Evolutionary conservation across 2,797 vertebrate genomes (phyloP).

Genomic region (Pseudochirops cupreus): DNA sequence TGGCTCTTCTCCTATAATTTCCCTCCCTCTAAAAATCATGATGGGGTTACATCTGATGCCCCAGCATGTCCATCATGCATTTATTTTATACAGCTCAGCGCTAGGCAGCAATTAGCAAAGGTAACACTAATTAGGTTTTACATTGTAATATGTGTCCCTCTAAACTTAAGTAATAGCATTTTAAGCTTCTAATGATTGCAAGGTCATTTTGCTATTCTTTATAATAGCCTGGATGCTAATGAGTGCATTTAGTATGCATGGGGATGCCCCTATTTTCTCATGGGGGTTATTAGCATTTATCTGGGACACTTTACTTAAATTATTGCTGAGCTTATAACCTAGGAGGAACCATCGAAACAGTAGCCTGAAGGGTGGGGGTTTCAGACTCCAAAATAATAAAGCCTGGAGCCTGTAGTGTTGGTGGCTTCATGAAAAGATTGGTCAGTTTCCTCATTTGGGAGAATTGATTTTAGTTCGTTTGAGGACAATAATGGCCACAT

Average conservation of each 20-base stretch:
- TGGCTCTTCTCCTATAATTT: constrained; percentile 59
- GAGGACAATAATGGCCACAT: neutral
- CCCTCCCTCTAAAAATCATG: constrained; percentile 46
- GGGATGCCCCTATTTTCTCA: constrained; percentile 79
- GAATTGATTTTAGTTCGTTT: constrained; percentile 17
- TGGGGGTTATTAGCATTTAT: constrained; percentile 82
- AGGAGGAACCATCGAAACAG: constrained; percentile 73
- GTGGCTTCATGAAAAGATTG: neutral
- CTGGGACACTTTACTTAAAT: constrained; percentile 84
- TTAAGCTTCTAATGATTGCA: constrained; percentile 83
- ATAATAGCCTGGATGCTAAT: constrained; percentile 83
- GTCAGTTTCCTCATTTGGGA: neutral
- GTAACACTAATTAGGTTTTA: constrained; percentile 86
- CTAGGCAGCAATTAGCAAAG: constrained; percentile 84
- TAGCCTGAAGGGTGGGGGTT: constrained; percentile 64
- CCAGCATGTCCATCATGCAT: constrained; percentile 63
- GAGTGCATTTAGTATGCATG: constrained; percentile 84
- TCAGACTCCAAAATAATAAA: constrained; percentile 12
- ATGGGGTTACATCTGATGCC: constrained; percentile 26
- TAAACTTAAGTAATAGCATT: constrained; percentile 85
- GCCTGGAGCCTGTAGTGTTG: neutral
- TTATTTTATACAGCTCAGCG: constrained; percentile 82
- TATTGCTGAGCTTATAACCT: constrained; percentile 75
- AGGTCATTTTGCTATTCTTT: constrained; percentile 81
- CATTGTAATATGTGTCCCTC: constrained; percentile 84